phyloP scores from a whole-genome alignment of 2,888 invertebrate genomes.

The Tipula helvola region DNA sequence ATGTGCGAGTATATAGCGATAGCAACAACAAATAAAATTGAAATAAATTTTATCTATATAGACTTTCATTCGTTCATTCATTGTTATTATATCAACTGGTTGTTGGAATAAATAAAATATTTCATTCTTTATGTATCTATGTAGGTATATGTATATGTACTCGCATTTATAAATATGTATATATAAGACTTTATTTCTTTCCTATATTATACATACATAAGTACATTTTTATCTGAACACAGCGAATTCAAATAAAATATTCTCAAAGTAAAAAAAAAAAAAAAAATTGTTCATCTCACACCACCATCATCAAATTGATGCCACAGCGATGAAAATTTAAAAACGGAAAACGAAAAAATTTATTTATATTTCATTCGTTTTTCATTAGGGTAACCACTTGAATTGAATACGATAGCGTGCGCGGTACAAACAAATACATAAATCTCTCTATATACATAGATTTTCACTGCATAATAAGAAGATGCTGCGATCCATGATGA shows the following conservation, averaged over 20 bases:
- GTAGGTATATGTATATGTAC: no score
- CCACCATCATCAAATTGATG: background rate
- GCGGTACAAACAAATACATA: background rate
- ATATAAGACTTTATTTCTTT: background rate
- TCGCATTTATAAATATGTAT: background rate
- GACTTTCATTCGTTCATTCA: background rate
- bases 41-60: background rate
- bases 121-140: background rate
- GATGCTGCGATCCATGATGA: background rate
- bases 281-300: background rate
- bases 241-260: background rate
- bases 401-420: background rate
- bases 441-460: background rate
- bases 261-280: background rate
- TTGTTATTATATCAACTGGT: background rate
- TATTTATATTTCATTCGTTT: background rate
- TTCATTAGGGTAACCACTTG: constrained; percentile 4
- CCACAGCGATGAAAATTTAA: background rate
- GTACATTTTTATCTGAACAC: background rate
- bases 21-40: background rate
- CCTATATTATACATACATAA: background rate
- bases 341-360: background rate
- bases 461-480: background rate
- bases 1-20: background rate
- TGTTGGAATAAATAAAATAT: background rate